Percentiles rank a stretch among this genome's conserved stretches.
Evolutionary conservation across 2,888 invertebrate genomes (phyloP).

Genomic region (Leptogaster cylindrica): DNA sequence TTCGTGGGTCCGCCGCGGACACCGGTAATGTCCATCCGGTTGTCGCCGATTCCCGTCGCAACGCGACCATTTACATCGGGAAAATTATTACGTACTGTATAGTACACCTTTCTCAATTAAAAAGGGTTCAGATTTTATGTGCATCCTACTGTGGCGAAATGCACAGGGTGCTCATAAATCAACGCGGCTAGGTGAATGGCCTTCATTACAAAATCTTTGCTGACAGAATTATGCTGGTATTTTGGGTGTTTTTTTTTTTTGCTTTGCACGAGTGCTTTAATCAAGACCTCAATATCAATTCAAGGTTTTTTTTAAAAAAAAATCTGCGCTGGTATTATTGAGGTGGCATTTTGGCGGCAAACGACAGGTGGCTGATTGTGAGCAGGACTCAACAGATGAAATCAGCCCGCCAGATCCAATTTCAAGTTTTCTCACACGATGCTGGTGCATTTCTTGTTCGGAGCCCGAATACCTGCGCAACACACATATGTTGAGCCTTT

Average conservation of each 20-base stretch:
- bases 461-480: neutral
- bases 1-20: neutral
- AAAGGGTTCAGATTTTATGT: too few species aligned
- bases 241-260: neutral
- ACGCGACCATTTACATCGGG: neutral
- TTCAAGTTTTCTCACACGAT: constrained; percentile 40
- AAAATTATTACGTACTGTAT: neutral
- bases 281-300: too few species aligned
- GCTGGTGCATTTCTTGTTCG: constrained; percentile 26
- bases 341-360: constrained; percentile 35
- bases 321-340: too few species aligned
- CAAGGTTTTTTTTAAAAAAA: too few species aligned
- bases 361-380: constrained; percentile 29
- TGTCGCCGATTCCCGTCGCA: constrained; percentile 1
- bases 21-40: constrained; percentile 34
- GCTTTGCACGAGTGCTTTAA: neutral
- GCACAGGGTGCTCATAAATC: neutral
- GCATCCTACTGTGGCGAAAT: neutral
- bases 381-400: constrained; percentile 27
- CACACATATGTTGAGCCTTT: constrained; percentile 21
- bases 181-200: neutral
- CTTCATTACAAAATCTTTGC: neutral
- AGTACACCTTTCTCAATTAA: neutral
- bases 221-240: neutral
- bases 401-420: constrained; percentile 24